A percentile compares a stretch with the other conserved stretches of the same genome.
These are phyloP conservation scores for Cephonodes hylas DNA, from an alignment of 2,888 invertebrate genomes.

Conservation along the genomic window DNA sequence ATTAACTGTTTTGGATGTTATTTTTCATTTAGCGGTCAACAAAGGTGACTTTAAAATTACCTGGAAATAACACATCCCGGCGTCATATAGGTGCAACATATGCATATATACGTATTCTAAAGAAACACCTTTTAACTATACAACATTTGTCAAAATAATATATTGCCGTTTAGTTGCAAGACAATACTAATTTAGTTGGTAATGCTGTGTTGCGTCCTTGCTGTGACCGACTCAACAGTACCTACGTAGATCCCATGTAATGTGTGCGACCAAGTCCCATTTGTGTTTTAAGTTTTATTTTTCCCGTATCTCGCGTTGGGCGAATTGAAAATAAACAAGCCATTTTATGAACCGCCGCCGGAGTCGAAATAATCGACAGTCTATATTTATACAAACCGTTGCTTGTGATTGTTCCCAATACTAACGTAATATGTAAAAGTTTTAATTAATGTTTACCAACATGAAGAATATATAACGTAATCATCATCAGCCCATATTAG, in stretches of 20 bases:
- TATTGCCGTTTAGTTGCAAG: slow-evolving; percentile 9
- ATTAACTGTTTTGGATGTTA: background rate
- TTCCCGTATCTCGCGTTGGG: slow-evolving; percentile 53
- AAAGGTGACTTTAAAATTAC: slow-evolving; percentile 1
- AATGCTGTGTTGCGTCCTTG: slow-evolving; percentile 21
- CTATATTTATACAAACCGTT: slow-evolving; percentile 37
- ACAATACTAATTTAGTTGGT: slow-evolving; percentile 17
- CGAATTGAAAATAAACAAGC: slow-evolving; percentile 65
- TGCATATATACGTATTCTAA: background rate
- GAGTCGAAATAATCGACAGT: slow-evolving; percentile 46
- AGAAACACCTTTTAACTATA: background rate
- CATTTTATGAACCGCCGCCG: slow-evolving; percentile 66
- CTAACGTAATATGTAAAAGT: background rate
- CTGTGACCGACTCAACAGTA: slow-evolving; percentile 25
- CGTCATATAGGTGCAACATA: background rate
- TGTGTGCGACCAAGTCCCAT: background rate
- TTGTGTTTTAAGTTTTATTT: slow-evolving; percentile 45
- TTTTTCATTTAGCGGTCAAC: background rate
- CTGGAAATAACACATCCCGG: background rate
- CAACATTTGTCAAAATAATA: background rate
- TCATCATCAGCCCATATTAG: too few species aligned
- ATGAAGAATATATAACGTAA: background rate
- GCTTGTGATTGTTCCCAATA: slow-evolving; percentile 23
- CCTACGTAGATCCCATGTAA: slow-evolving; percentile 23
- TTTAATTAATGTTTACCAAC: background rate